Conservation (phyloP, 1,140 invertebrate species). For the Campoletis sonorensis region DNA sequence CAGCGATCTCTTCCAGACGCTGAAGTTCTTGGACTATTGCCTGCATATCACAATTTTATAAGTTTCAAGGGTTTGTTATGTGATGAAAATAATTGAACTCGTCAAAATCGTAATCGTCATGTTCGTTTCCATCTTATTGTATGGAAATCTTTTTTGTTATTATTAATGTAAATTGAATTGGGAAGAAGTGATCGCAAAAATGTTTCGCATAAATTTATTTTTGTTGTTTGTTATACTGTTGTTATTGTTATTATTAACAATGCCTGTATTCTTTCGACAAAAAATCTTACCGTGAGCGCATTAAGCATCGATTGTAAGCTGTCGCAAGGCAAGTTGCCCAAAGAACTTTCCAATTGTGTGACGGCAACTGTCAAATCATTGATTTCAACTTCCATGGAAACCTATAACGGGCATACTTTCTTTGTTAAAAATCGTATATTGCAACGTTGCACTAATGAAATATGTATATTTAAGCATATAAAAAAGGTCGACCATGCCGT, state of each 20-base stretch:
- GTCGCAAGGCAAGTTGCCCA: constrained; percentile 82
- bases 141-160: too few relatives aligned
- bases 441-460: constrained; percentile 8
- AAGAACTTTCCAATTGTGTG: constrained; percentile 80
- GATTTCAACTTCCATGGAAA: constrained; percentile 81
- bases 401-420: constrained; percentile 76
- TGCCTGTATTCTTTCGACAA: neutral
- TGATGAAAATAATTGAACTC: constrained; percentile 10
- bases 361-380: constrained; percentile 81
- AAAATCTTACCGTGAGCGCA: constrained; percentile 81
- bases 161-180: too few relatives aligned
- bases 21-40: constrained; percentile 79
- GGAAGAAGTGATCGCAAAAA: too few relatives aligned
- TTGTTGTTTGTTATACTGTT: too few relatives aligned
- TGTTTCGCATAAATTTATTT: too few relatives aligned
- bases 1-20: constrained; percentile 78
- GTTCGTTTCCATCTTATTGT: too few relatives aligned
- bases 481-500: constrained; percentile 52
- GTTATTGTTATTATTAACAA: too few relatives aligned
- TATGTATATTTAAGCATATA: constrained; percentile 26
- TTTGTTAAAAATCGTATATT: constrained; percentile 39
- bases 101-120: too few relatives aligned
- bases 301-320: constrained; percentile 83
- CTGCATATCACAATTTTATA: constrained; percentile 70
- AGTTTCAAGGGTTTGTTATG: constrained; percentile 30